Conservation (phyloP, 1,140 invertebrate species). For the Hylaeus anthracinus region DNA sequence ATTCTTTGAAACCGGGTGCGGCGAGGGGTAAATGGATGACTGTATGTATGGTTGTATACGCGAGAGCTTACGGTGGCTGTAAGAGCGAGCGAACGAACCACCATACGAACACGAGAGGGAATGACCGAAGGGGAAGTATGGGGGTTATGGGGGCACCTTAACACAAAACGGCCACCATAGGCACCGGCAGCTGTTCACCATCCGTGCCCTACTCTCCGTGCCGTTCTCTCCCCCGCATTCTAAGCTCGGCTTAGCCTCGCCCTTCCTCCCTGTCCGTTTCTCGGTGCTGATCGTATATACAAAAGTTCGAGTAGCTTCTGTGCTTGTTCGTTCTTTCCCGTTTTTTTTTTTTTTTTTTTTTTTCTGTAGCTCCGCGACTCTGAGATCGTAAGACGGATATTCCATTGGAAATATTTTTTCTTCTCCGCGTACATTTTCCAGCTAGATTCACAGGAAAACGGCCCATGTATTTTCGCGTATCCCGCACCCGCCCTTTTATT, state of each 20-base stretch:
- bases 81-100: neutral
- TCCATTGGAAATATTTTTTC: neutral
- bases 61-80: constrained; percentile 29
- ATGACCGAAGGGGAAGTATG: constrained; percentile 53
- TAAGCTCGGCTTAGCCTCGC: constrained; percentile 59
- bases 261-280: constrained; percentile 47
- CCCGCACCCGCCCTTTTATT: constrained; percentile 21
- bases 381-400: neutral
- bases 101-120: neutral
- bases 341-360: constrained; percentile 5
- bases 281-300: constrained; percentile 10
- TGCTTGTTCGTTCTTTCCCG: constrained; percentile 10
- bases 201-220: constrained; percentile 71
- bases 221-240: constrained; percentile 68
- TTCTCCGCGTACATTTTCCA: constrained; percentile 13
- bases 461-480: constrained; percentile 38
- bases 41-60: neutral
- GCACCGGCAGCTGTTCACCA: constrained; percentile 75
- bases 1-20: constrained; percentile 41
- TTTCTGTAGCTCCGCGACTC: constrained; percentile 9
- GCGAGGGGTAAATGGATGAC: constrained; percentile 33
- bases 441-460: constrained; percentile 18
- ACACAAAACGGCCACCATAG: constrained; percentile 72
- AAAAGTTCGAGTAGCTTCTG: constrained; percentile 53
- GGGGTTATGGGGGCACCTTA: constrained; percentile 75